Base-by-base conservation (phyloP, 2,888 invertebrate species). In the Celastrina argiolus region DNA sequence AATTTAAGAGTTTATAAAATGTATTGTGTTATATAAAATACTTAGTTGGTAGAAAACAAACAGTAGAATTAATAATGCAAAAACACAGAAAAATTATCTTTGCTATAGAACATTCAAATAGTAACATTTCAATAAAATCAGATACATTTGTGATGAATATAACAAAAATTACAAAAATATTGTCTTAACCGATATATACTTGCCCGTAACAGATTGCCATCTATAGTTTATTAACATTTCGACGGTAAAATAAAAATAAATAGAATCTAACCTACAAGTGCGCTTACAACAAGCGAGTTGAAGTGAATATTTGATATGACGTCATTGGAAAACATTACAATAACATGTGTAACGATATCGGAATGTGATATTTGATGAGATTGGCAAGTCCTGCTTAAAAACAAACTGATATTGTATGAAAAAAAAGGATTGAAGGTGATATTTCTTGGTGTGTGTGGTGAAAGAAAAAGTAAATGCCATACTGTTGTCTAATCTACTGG, bases 241-340 rank as follows among this genome's bases (percentile, higher is more conserved):
- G 26, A 61, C 39, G 61, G 61, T 61, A 61, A 34, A 34, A 34
- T 61, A 61, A 61, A 34, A 34, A 34, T 61, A 61, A 61, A 61
- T 61, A 61, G 22, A 61, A 61, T 61, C 61, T 61, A 61, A 39
- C 61, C 61, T 61, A 61, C 18, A 61, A 39, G 61, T 61, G 61
- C 61, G 61, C 61, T 61, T 61, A 61, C n/a, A 34, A 39, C 5
- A 61, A 39, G 61, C 61, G 39, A 26, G 34, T 61, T 39, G 18
- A 61, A 39, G 36, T 61, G 22, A 36, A 58, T n/a, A 28, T 22
- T 61, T 39, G 61, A 39, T 61, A 61, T 61, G 61, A 61, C 36
- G 34, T 59, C 16, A 34, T 12, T 59, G 39, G 8, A 31, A n/a
- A 61, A 39, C 22, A 22, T 61, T 36, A 61, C 36, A 61, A 51